Base-by-base conservation (phyloP, 2,888 invertebrate species). In the Parthenolecanium corni region DNA sequence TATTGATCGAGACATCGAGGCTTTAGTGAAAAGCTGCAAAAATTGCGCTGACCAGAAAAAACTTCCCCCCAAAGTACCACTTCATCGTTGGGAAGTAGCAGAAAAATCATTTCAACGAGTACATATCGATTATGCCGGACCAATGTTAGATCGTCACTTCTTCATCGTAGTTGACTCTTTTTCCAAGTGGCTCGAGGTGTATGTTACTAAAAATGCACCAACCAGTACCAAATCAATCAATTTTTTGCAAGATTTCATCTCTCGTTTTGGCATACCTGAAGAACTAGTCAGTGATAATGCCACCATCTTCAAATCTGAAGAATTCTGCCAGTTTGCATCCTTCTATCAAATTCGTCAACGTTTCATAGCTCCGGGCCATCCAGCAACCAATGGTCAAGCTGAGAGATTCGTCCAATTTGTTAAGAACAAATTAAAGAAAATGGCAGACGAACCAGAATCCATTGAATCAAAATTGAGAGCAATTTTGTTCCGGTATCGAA, bases 51-150 rank as follows among this genome's bases (percentile, higher is more conserved):
- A 67, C n/a, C 62, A 66, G 3, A 65, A 68, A 62, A 67, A 65
- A 40, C 65, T 51, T 24, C 70, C 69, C 14, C 23, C 56, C 9
- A 70, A 69, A 64, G 67, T 65, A 9, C 67, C 68, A 3, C 49
- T 69, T 3, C 69, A 69, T 56, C 66, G 63, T 1, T 70, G 69
- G 70, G 63, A 66, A n/a, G 63, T 61, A 62, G 68, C 68, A 31
- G 62, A 66, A 12, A 23, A 64, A 24, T 66, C 66, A 23, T 69
- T 68, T 67, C 66, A 66, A n/a, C 52, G 65, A 44, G 42, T 67
- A 18, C 66, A 67, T 56, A 56, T 64, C 3, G 58, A 46, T 21
- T 58, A 58, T 24, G 47, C 58, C 14, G 58, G 20, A 47, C 52
- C 31, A 25, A 16, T 54, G 11, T n/a, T 16, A 3, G 2, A 9